Percentiles rank a stretch among this genome's conserved stretches.
Conservation (phyloP, 1,140 invertebrate genomes). For the Drosophila obscura region DNA sequence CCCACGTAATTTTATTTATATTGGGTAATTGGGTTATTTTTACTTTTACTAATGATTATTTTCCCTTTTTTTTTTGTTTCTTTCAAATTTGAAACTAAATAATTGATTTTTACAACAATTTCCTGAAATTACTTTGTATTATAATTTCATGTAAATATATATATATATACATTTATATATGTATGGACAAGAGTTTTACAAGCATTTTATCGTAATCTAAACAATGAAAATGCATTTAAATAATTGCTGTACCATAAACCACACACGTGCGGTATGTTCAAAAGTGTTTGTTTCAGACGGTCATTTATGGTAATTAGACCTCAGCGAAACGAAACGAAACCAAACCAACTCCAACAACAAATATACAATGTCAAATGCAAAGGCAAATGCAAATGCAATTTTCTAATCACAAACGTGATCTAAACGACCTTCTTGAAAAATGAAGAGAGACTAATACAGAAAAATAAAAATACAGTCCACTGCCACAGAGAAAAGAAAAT, state of each 20-base stretch:
- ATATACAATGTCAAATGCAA: constrained; percentile 56
- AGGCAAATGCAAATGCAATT: constrained; percentile 68
- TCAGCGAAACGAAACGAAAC: constrained; percentile 38
- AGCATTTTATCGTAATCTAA: constrained; percentile 50
- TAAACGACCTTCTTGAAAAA: constrained; percentile 67
- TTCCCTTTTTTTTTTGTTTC: background rate
- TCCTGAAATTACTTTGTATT: too few relatives aligned
- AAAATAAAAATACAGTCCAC: constrained; percentile 6
- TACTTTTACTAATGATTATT: background rate
- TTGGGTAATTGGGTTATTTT: constrained; percentile 13
- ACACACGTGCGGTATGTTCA: constrained; percentile 63
- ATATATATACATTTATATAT: constrained; percentile 32
- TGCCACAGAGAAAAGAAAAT: constrained; percentile 46
- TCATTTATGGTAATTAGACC: constrained; percentile 32
- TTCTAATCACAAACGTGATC: constrained; percentile 70
- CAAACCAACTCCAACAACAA: constrained; percentile 34
- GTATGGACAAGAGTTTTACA: constrained; percentile 49
- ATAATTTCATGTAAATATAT: background rate
- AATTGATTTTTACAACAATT: background rate
- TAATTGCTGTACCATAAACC: constrained; percentile 53
- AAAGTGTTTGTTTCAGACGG: constrained; percentile 66
- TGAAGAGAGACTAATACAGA: constrained; percentile 25
- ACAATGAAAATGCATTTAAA: constrained; percentile 50
- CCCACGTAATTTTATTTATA: constrained; percentile 34
- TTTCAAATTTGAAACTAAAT: constrained; percentile 26